Evolutionary conservation across 1,140 invertebrate species (phyloP).

Genomic region (Hesperophylax magnus): DNA sequence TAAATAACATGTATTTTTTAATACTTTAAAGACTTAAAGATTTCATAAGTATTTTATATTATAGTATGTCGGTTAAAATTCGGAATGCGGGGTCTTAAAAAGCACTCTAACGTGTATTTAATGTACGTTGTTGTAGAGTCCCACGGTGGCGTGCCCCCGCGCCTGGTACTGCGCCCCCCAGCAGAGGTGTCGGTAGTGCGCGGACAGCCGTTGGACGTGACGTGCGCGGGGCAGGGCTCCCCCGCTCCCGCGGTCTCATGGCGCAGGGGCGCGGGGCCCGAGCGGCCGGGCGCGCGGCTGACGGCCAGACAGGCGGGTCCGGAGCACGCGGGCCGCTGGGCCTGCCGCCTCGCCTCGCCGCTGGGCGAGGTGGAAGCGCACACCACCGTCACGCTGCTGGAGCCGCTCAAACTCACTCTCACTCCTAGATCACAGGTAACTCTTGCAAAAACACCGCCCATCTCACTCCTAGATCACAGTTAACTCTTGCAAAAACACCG

Average conservation of each 20-base stretch:
- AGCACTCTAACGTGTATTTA: not conserved
- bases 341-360: constrained; percentile 40
- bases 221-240: constrained; percentile 80
- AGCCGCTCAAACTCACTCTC: constrained; percentile 36
- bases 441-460: not conserved
- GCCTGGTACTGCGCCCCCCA: constrained; percentile 74
- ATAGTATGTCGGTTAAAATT: too few relatives aligned
- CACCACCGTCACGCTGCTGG: constrained; percentile 32
- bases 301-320: constrained; percentile 1
- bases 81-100: too few relatives aligned
- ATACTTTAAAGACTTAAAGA: too few relatives aligned
- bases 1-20: too few relatives aligned
- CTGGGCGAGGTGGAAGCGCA: constrained; percentile 47
- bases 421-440: constrained; percentile 42
- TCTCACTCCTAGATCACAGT: not conserved
- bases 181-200: constrained; percentile 74
- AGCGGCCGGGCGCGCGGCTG: constrained; percentile 23
- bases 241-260: constrained; percentile 79
- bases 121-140: constrained; percentile 66
- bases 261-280: constrained; percentile 40
- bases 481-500: not conserved
- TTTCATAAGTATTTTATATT: too few relatives aligned
- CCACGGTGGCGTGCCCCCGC: constrained; percentile 74
- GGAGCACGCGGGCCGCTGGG: constrained; percentile 43
- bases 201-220: constrained; percentile 76